Evolutionary conservation across 2,113 vertebrate genomes (phyloP).

Genomic region (Odontesthes bonariensis): DNA sequence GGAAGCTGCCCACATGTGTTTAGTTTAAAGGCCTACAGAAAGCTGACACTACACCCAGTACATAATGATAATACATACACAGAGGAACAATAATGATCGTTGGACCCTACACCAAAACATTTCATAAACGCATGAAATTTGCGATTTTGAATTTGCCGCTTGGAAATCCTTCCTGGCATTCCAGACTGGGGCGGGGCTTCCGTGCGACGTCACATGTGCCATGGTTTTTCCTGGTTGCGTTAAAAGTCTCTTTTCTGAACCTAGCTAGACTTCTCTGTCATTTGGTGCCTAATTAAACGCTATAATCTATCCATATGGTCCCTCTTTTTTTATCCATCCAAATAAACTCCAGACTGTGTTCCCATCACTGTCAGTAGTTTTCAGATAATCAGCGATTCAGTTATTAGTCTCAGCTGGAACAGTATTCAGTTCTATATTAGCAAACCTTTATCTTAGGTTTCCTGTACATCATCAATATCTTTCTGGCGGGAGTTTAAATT

Average conservation of each 20-base stretch:
- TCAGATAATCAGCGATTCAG: constrained; percentile 28
- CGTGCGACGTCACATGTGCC: no score
- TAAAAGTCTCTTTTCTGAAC: background rate
- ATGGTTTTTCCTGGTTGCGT: no score
- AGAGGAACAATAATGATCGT: no score
- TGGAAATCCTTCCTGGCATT: no score
- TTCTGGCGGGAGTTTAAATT: background rate
- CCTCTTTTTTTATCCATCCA: constrained; percentile 10
- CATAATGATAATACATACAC: no score
- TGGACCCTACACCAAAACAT: no score
- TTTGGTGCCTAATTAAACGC: background rate
- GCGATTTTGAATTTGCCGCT: no score
- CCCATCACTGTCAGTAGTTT: constrained; percentile 1
- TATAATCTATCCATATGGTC: background rate
- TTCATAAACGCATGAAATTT: no score
- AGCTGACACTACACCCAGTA: no score
- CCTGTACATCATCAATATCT: constrained; percentile 4
- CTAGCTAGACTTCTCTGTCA: background rate
- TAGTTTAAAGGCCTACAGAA: background rate
- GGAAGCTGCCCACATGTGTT: constrained; percentile 1
- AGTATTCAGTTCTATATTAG: constrained; percentile 46
- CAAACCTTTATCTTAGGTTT: constrained; percentile 31
- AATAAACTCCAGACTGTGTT: constrained; percentile 34
- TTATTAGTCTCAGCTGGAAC: constrained; percentile 27
- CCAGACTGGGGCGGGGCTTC: no score